Base-by-base conservation (phyloP, 2,113 vertebrate species). In the Ellobius talpinus region DNA sequence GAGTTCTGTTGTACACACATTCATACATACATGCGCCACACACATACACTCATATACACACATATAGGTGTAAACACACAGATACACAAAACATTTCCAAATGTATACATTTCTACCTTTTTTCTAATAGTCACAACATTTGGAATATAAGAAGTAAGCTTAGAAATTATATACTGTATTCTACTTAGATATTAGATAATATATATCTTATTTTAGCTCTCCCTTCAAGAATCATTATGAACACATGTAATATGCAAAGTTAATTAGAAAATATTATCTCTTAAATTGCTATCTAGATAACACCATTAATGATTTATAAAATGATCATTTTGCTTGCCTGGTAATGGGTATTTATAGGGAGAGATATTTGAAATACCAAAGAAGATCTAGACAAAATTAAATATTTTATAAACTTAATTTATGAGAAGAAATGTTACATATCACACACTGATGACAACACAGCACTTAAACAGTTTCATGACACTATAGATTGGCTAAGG, bases 381-480 rank as follows among this genome's bases (percentile, higher is more conserved):
- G 42, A 87, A 5, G 3, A 7, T 55, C 70, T 74, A 21, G 2
- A 33, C 70, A 6, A 87, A 87, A 87, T 36, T 72, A 39, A 72
- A 70, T 72, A 39, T 72, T 29, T 72, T 82, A n/a, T 13, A 72
- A 58, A 94, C 72, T 73, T 66, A 97, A 86, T 81, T 65, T 23
- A 90, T 50, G 17, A 23, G 3, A 70, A 93, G 11, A 87, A 92
- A 89, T 76, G 52, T 84, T 84, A 17, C 23, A 16, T 42, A 66
- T 42, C 33, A 36, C 10, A 65, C 3, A 87, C 13, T 47, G 29
- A 65, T 45, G 2, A 36, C n/a, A 93, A 70, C 21, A 82, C 0
- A 42, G 26, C 12, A 24, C 45, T 77, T 91, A 68, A 65, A 26
- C 21, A 31, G 5, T 47, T 84, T 90, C 61, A 19, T 55, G 52